Percentiles rank a stretch among this genome's conserved stretches.
These are phyloP conservation scores for Paraescarpia echinospica DNA, from an alignment of 1,140 invertebrate species.

Conservation along the genomic window DNA sequence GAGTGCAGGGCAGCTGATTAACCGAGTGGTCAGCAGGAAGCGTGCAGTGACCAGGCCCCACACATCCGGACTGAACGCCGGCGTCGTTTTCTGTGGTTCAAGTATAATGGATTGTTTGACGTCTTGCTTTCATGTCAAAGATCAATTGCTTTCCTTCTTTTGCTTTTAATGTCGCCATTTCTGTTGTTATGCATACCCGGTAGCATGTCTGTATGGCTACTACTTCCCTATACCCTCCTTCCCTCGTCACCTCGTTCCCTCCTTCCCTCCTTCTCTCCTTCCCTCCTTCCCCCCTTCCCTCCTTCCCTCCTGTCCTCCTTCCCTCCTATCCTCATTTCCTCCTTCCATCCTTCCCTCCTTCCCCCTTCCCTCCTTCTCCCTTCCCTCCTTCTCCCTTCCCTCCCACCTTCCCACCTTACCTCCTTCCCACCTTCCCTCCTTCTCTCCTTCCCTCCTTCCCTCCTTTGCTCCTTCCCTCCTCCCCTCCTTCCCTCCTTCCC, in stretches of 20 bases:
- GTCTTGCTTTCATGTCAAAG: not conserved
- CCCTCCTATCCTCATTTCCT: too few relatives aligned
- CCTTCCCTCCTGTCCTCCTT: too few relatives aligned
- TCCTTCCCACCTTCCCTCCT: too few relatives aligned
- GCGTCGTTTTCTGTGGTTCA: not conserved
- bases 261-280: too few relatives aligned
- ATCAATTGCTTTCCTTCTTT: not conserved
- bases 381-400: too few relatives aligned
- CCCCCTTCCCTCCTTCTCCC: too few relatives aligned
- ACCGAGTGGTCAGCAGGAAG: not conserved
- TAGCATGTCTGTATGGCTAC: not conserved
- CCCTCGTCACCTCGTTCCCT: too few relatives aligned
- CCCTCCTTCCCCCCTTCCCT: too few relatives aligned
- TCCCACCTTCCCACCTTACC: not conserved
- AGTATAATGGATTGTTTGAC: not conserved
- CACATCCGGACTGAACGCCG: not conserved
- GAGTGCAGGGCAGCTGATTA: not conserved
- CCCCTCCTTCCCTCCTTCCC: too few relatives aligned
- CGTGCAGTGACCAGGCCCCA: not conserved
- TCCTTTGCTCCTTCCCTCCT: too few relatives aligned
- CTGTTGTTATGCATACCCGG: not conserved
- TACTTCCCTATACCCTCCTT: not conserved
- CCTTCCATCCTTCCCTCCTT: too few relatives aligned
- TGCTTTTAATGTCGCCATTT: not conserved
- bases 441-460: too few relatives aligned